A percentile compares a stretch with the other conserved stretches of the same genome.
These are phyloP conservation scores for Xiphophorus hellerii DNA, from an alignment of 2,113 vertebrate species.

Conservation along the genomic window DNA sequence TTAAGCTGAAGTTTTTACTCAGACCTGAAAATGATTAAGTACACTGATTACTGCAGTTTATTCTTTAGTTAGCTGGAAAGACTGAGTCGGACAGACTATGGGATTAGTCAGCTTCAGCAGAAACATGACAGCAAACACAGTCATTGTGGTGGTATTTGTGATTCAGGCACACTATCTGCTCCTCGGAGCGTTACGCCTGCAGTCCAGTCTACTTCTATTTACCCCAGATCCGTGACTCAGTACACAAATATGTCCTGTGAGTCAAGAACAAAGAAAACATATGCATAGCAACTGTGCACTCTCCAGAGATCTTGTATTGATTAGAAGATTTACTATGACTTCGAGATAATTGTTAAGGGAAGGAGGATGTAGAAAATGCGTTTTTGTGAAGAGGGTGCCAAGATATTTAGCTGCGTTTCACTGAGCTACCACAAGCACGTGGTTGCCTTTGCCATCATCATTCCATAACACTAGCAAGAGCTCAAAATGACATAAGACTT, in stretches of 20 bases:
- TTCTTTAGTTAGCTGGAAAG: slow-evolving; percentile 44
- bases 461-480: slow-evolving; percentile 48
- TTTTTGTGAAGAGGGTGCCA: slow-evolving; percentile 60
- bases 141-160: slow-evolving; percentile 57
- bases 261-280: slow-evolving; percentile 69
- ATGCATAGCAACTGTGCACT: slow-evolving; percentile 72
- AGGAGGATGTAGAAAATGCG: slow-evolving; percentile 53
- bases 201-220: slow-evolving; percentile 40
- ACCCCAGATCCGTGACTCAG: slow-evolving; percentile 72
- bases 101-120: slow-evolving; percentile 60
- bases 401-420: slow-evolving; percentile 56
- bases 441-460: slow-evolving; percentile 36
- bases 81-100: slow-evolving; percentile 3
- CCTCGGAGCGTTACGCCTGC: slow-evolving; percentile 49
- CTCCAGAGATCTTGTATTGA: slow-evolving; percentile 64
- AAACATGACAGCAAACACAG: slow-evolving; percentile 32
- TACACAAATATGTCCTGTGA: slow-evolving; percentile 70
- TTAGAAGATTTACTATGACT: slow-evolving; percentile 66
- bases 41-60: slow-evolving; percentile 27
- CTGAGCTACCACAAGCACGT: slow-evolving; percentile 62
- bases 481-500: slow-evolving; percentile 36
- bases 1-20: slow-evolving; percentile 30
- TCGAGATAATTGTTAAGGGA: slow-evolving; percentile 57
- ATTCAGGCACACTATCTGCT: slow-evolving; percentile 62
- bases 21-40: slow-evolving; percentile 14